phyloP scores from a whole-genome alignment of 2,797 vertebrate species.

The Cyclopterus lumpus region DNA sequence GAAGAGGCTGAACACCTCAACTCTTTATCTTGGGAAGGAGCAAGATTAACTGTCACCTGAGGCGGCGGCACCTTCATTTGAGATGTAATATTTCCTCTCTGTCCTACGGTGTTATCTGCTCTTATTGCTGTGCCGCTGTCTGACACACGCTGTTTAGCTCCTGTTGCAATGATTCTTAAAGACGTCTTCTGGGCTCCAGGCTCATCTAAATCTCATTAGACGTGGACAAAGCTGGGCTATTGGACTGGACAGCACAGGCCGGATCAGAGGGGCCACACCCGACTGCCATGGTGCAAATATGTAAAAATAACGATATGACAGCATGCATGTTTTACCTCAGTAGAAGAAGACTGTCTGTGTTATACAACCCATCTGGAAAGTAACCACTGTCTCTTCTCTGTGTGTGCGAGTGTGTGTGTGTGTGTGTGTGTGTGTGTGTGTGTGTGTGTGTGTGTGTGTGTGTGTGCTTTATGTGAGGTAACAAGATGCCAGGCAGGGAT shows the following conservation, averaged over 20 bases:
- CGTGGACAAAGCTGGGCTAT: conserved; percentile 58
- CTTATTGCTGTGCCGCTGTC: conserved; percentile 48
- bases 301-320: conserved; percentile 56
- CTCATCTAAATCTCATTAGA: conserved; percentile 75
- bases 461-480: too few species aligned
- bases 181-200: conserved; percentile 57
- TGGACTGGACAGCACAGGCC: conserved; percentile 57
- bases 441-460: too few species aligned
- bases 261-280: conserved; percentile 36
- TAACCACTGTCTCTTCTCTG: conserved; percentile 35
- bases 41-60: conserved; percentile 56
- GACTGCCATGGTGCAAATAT: conserved; percentile 23
- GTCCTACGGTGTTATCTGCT: conserved; percentile 55
- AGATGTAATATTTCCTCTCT: conserved; percentile 66
- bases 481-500: too few species aligned
- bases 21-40: conserved; percentile 47
- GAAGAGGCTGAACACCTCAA: conserved; percentile 23
- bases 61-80: conserved; percentile 42
- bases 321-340: conserved; percentile 47
- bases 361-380: conserved; percentile 45
- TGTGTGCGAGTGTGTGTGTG: background rate
- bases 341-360: conserved; percentile 33
- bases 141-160: conserved; percentile 49
- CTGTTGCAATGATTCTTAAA: conserved; percentile 50
- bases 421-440: background rate